A percentile compares a stretch with the other conserved stretches of the same genome.
Conservation (phyloP, 2,113 vertebrate species). For the Delphinus delphis region DNA sequence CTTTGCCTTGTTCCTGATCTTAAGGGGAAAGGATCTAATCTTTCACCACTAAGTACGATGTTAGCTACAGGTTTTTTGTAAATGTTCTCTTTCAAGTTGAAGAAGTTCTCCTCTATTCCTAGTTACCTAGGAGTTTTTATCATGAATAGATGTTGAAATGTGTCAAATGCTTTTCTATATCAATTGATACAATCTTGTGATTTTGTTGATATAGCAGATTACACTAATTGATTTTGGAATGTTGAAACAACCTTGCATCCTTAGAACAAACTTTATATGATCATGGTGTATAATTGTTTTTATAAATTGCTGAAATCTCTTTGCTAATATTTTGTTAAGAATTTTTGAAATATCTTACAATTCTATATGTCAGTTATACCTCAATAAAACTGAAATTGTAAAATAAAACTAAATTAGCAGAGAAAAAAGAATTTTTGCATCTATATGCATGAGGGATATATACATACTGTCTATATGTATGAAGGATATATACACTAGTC, state of each 20-base stretch:
- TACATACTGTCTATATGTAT: neutral
- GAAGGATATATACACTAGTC: neutral
- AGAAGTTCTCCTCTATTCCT: neutral
- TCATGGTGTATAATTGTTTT: neutral
- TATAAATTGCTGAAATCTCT: neutral
- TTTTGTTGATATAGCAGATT: neutral
- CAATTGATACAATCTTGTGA: neutral
- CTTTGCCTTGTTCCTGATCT: neutral
- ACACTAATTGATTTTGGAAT: neutral
- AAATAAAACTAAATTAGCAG: neutral
- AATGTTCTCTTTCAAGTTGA: neutral
- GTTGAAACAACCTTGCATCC: neutral
- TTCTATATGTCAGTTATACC: neutral
- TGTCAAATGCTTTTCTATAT: neutral
- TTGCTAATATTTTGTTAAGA: neutral
- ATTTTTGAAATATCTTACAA: neutral
- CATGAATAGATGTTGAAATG: neutral
- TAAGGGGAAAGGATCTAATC: neutral
- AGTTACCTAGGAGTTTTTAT: neutral
- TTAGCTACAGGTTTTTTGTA: neutral
- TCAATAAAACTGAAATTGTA: neutral
- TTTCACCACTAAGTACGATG: neutral
- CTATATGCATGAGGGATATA: neutral
- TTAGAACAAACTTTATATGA: neutral
- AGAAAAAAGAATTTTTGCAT: neutral